phyloP scores from a whole-genome alignment of 1,140 invertebrate genomes.

The Drosophila nannoptera region DNA sequence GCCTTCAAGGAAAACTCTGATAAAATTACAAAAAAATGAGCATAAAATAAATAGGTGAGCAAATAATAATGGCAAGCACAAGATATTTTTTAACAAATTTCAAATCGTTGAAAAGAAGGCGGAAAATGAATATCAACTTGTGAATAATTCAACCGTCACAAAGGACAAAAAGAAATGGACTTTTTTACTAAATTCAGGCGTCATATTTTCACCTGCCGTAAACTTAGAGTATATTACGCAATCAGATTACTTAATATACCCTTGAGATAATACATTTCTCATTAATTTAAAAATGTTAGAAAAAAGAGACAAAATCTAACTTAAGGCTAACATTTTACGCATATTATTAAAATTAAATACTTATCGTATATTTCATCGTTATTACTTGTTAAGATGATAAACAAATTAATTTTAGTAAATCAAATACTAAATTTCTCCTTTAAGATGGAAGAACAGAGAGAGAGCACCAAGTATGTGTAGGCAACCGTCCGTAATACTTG shows the following conservation, averaged over 20 bases:
- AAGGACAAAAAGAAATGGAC: neutral
- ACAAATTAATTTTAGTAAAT: too few species aligned
- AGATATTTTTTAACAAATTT: slow-evolving; percentile 25
- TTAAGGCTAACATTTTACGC: too few species aligned
- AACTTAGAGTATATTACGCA: too few species aligned
- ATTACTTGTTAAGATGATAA: too few species aligned
- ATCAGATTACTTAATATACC: too few species aligned
- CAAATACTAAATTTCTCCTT: too few species aligned
- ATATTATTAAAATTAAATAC: neutral
- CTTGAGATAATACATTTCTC: too few species aligned
- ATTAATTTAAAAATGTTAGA: too few species aligned
- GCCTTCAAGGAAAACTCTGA: neutral
- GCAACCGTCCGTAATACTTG: too few species aligned
- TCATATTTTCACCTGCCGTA: neutral
- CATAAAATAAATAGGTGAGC: slow-evolving; percentile 9
- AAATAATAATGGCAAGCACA: neutral
- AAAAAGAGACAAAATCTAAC: too few species aligned
- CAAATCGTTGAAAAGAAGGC: neutral
- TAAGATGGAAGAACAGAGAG: too few species aligned
- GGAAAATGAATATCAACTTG: slow-evolving; percentile 1
- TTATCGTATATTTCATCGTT: neutral
- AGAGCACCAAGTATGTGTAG: too few species aligned
- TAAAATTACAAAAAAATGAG: slow-evolving; percentile 18
- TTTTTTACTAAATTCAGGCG: slow-evolving; percentile 4
- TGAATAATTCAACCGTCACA: neutral